Evolutionary conservation across 2,888 invertebrate species (phyloP).

Genomic region (Beris morrisii): DNA sequence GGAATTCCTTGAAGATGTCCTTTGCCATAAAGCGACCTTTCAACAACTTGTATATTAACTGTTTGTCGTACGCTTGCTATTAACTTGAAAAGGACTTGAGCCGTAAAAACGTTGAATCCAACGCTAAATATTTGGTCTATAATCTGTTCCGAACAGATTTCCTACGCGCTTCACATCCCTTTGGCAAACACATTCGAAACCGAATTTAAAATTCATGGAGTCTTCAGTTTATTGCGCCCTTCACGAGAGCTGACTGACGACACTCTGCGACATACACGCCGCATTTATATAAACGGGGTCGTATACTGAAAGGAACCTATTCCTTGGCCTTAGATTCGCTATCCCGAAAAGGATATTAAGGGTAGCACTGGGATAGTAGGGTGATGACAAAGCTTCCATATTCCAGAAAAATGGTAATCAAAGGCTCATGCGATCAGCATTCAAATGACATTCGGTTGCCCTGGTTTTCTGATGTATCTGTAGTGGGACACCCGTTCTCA

Average conservation of each 20-base stretch:
- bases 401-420: constrained; percentile 38
- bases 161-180: constrained; percentile 8
- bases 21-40: too few species aligned
- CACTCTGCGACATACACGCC: constrained; percentile 23
- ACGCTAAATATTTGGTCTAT: constrained; percentile 12
- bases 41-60: too few species aligned
- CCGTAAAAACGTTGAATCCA: constrained; percentile 11
- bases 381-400: constrained; percentile 30
- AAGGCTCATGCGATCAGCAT: constrained; percentile 37
- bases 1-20: too few species aligned
- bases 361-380: constrained; percentile 15
- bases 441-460: constrained; percentile 33
- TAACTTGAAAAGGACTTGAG: too few species aligned
- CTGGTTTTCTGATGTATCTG: background rate
- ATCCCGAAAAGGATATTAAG: constrained; percentile 14
- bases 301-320: constrained; percentile 4
- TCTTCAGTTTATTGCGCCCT: constrained; percentile 24
- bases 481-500: constrained; percentile 32
- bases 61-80: too few species aligned
- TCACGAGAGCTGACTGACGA: background rate
- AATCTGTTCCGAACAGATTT: constrained; percentile 13
- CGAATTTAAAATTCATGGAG: constrained; percentile 32
- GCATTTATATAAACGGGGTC: constrained; percentile 11
- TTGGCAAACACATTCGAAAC: constrained; percentile 11
- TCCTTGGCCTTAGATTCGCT: constrained; percentile 8